Conservation (phyloP, 2,113 vertebrate species). For the Lophotis ruficrista region DNA sequence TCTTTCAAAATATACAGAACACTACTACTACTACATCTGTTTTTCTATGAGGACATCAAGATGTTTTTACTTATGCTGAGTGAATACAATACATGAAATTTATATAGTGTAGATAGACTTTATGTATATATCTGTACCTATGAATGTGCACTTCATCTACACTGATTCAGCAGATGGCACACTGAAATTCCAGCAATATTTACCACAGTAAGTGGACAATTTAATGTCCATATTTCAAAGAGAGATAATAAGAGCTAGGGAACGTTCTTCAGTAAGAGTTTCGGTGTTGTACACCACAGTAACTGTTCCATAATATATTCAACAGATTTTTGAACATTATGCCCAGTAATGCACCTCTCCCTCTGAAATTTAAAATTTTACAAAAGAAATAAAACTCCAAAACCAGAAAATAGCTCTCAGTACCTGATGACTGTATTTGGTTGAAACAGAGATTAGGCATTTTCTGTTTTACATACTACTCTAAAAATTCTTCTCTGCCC, state of each 20-base stretch:
- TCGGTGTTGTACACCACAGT: not conserved
- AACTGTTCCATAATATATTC: not conserved
- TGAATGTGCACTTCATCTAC: not conserved
- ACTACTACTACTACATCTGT: not conserved
- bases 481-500: not conserved
- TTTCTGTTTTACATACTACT: not conserved
- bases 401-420: not conserved
- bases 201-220: not conserved
- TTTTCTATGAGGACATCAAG: not conserved
- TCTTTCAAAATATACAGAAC: not conserved
- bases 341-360: not conserved
- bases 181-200: not conserved
- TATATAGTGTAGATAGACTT: not conserved
- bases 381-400: not conserved
- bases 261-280: not conserved
- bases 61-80: not conserved
- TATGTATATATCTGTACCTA: not conserved
- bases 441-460: not conserved
- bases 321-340: not conserved
- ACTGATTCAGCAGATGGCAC: not conserved
- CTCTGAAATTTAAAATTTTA: not conserved
- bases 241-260: not conserved
- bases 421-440: not conserved
- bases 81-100: not conserved
- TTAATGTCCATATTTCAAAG: not conserved